phyloP scores from a whole-genome alignment of 2,888 invertebrate genomes.

The Macrosiphum euphorbiae region DNA sequence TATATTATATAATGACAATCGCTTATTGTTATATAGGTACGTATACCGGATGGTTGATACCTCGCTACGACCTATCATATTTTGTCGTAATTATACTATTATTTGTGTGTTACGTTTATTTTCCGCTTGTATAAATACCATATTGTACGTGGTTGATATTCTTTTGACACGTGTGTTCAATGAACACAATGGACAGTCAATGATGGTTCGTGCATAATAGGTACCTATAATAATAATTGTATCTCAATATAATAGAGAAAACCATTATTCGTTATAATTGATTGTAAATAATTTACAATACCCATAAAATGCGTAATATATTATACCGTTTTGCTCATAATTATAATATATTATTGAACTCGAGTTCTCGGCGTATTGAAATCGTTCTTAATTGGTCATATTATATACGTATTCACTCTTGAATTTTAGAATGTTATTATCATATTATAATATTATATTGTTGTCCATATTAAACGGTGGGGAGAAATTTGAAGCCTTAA shows the following conservation, averaged over 20 bases:
- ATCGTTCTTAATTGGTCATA: not conserved
- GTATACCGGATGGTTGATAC: not conserved
- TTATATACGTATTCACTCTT: not conserved
- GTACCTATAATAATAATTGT: not conserved
- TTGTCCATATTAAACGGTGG: not conserved
- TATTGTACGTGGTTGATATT: constrained; percentile 8
- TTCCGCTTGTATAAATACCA: not conserved
- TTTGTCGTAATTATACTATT: not conserved
- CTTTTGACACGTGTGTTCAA: not conserved
- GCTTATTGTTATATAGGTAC: not conserved
- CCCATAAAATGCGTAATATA: not conserved
- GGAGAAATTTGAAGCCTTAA: constrained; percentile 35
- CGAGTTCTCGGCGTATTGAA: not conserved
- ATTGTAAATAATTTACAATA: not conserved
- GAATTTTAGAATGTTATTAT: not conserved
- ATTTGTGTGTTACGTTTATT: not conserved
- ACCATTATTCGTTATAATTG: not conserved
- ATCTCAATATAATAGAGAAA: not conserved
- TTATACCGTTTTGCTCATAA: not conserved
- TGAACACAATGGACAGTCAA: not conserved
- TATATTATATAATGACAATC: not conserved
- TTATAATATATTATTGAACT: not conserved
- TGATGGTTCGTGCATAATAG: not conserved
- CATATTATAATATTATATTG: not conserved
- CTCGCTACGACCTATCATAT: not conserved